Evolutionary conservation across 2,888 invertebrate species (phyloP).

Genomic region (Folsomia manolachei): DNA sequence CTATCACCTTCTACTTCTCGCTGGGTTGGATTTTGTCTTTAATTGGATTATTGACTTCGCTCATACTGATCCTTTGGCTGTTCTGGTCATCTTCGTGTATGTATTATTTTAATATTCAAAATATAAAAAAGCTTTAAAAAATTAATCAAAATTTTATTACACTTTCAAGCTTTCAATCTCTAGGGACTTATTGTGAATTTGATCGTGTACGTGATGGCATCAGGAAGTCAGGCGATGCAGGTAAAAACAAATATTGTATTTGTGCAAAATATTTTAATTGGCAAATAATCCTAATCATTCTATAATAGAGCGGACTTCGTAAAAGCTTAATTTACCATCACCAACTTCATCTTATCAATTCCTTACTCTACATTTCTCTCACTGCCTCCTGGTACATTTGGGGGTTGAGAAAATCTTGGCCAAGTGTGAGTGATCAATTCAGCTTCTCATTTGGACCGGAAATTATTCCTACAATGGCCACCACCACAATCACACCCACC

Average conservation of each 20-base stretch:
- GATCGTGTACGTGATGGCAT: slow-evolving; percentile 40
- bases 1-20: slow-evolving; percentile 32
- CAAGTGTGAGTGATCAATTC: slow-evolving; percentile 45
- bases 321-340: slow-evolving; percentile 31
- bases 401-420: slow-evolving; percentile 47
- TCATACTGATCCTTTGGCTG: slow-evolving; percentile 36
- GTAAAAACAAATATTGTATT: slow-evolving; percentile 10
- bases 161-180: slow-evolving; percentile 34
- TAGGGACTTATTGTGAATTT: slow-evolving; percentile 37
- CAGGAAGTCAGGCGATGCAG: slow-evolving; percentile 44
- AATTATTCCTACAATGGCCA: not conserved
- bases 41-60: slow-evolving; percentile 40
- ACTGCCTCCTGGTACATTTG: slow-evolving; percentile 43
- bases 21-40: slow-evolving; percentile 29
- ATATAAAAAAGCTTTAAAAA: slow-evolving; percentile 3
- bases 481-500: not conserved
- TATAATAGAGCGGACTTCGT: slow-evolving; percentile 15
- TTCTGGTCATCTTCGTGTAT: slow-evolving; percentile 43
- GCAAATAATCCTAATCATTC: too few species aligned
- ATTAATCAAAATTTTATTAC: slow-evolving; percentile 1
- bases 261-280: too few species aligned
- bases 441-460: slow-evolving; percentile 37
- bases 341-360: slow-evolving; percentile 34
- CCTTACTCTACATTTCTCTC: slow-evolving; percentile 29
- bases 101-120: not conserved